phyloP scores from a whole-genome alignment of 1,140 invertebrate species.

The Drosophila micromelanica region DNA sequence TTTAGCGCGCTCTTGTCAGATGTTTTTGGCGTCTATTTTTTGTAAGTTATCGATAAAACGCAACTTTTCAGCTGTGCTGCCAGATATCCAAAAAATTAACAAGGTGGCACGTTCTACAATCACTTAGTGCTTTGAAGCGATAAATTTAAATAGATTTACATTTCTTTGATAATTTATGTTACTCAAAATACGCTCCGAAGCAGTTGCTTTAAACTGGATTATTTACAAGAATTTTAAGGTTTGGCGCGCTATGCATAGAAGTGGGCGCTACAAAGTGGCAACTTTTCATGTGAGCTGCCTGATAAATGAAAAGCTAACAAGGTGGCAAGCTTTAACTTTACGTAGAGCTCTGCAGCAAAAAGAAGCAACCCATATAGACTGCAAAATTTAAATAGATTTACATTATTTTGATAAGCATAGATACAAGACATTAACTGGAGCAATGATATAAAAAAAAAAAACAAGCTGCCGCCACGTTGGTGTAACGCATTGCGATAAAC shows the following conservation, averaged over 20 bases:
- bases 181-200: no score
- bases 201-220: no score
- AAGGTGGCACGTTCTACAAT: neutral
- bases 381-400: conserved; percentile 66
- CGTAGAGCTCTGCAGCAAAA: conserved; percentile 18
- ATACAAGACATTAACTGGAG: conserved; percentile 45
- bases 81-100: conserved; percentile 13
- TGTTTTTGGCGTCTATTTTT: conserved; percentile 41
- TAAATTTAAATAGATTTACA: conserved; percentile 69
- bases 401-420: conserved; percentile 70
- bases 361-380: conserved; percentile 44
- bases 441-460: conserved; percentile 60
- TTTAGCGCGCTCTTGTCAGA: conserved; percentile 44
- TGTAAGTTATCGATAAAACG: conserved; percentile 20
- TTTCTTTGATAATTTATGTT: conserved; percentile 54
- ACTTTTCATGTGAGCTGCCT: neutral
- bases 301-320: conserved; percentile 1
- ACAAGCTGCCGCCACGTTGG: conserved; percentile 3
- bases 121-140: conserved; percentile 15
- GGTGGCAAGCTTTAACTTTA: conserved; percentile 18
- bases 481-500: conserved; percentile 38
- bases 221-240: no score
- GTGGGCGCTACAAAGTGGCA: neutral
- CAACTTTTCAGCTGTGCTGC: conserved; percentile 1
- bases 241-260: neutral